A percentile compares a stretch with the other conserved stretches of the same genome.
Evolutionary conservation across 64 coral and sea anemone genomes (phyloP).

Genomic region (Pachyseris speciosa): DNA sequence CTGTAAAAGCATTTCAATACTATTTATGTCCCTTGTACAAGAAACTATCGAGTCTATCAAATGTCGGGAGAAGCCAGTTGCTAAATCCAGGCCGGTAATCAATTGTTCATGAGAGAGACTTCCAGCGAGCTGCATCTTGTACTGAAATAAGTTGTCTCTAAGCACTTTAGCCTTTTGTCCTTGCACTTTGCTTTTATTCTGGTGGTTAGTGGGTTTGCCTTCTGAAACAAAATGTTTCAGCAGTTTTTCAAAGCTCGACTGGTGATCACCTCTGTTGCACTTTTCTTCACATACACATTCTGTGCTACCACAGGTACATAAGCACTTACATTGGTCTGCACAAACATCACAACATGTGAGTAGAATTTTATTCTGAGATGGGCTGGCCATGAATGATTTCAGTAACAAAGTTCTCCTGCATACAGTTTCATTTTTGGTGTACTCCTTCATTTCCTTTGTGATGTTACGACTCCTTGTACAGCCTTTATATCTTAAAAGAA

Average conservation of each 20-base stretch:
- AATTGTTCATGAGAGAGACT: conserved; percentile 47
- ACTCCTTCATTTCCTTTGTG: conserved; percentile 61
- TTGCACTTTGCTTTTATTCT: not conserved
- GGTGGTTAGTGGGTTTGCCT: not conserved
- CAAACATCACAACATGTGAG: conserved; percentile 83
- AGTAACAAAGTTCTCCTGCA: conserved; percentile 46
- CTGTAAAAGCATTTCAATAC: conserved; percentile 36
- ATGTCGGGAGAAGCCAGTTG: conserved; percentile 57
- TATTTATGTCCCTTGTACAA: not conserved
- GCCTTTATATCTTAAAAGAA: conserved; percentile 63
- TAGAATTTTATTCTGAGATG: conserved; percentile 31
- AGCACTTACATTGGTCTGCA: conserved; percentile 67
- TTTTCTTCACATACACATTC: conserved; percentile 34
- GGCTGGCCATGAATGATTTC: conserved; percentile 25
- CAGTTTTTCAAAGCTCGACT: conserved; percentile 1
- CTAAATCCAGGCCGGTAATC: conserved; percentile 72
- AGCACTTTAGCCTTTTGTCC: conserved; percentile 13
- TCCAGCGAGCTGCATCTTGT: conserved; percentile 7
- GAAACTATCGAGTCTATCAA: conserved; percentile 44
- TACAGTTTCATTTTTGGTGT: not conserved
- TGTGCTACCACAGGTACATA: conserved; percentile 56
- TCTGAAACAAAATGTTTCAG: not conserved
- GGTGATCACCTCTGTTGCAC: conserved; percentile 34
- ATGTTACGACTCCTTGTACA: conserved; percentile 67
- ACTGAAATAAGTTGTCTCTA: conserved; percentile 32